Conservation (phyloP, 64 coral and sea anemone genomes). For the Hydrozoanthus tunicans region DNA sequence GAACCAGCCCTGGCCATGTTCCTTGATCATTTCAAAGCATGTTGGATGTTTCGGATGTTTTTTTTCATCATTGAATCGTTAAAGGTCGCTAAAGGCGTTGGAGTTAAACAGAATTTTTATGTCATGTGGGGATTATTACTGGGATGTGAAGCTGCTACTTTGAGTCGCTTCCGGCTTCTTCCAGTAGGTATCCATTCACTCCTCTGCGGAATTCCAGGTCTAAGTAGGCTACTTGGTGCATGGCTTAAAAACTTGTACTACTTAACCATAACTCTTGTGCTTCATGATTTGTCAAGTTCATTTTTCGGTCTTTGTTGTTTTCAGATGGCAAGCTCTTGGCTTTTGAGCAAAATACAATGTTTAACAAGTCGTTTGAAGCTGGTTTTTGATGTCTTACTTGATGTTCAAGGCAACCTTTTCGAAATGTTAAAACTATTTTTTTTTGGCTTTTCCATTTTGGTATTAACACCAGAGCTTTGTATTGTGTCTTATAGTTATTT, state of each 20-base stretch:
- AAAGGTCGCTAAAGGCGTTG: not conserved
- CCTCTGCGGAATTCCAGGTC: no score
- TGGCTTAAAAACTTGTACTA: no score
- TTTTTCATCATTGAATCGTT: not conserved
- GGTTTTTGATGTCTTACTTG: constrained; percentile 18
- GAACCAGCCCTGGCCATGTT: not conserved
- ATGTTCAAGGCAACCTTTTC: not conserved
- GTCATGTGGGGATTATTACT: not conserved
- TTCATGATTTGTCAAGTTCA: not conserved
- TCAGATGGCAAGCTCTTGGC: not conserved
- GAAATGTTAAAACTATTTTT: not conserved
- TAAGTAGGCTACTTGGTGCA: not conserved
- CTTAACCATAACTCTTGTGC: no score
- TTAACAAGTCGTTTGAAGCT: not conserved
- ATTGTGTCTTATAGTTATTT: not conserved
- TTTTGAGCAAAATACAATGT: not conserved
- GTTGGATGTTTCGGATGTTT: no score
- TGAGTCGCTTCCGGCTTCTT: not conserved
- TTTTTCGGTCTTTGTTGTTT: not conserved
- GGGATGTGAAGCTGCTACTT: not conserved
- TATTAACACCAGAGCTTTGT: not conserved
- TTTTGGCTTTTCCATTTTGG: no score
- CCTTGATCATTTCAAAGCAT: not conserved
- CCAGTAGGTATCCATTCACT: not conserved
- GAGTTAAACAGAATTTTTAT: not conserved